Evolutionary conservation across 2,797 vertebrate species (phyloP).

Genomic region (Merluccius polli): DNA sequence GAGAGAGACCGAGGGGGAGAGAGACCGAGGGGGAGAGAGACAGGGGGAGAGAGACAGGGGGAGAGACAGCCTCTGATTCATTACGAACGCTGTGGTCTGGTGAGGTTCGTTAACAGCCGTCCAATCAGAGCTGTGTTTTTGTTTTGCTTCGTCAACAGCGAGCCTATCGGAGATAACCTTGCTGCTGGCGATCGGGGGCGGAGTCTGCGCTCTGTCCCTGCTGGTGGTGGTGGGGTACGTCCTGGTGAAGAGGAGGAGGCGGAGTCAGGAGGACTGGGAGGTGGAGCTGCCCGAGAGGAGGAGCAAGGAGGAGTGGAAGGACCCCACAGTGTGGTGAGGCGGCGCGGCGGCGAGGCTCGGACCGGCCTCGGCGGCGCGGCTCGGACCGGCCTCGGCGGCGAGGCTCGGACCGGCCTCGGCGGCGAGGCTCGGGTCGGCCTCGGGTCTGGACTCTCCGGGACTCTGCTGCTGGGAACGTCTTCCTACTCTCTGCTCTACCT

Average conservation of each 20-base stretch:
- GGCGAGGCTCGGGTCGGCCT: too few species aligned
- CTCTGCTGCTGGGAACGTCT: background rate
- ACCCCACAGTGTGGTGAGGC: slow-evolving; percentile 58
- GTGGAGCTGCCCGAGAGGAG: slow-evolving; percentile 8
- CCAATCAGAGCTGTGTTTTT: slow-evolving; percentile 2
- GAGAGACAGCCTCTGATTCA: background rate
- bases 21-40: too few species aligned
- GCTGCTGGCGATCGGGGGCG: slow-evolving; percentile 78
- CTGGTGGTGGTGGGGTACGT: slow-evolving; percentile 70
- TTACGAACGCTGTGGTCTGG: background rate
- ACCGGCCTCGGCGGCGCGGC: too few species aligned
- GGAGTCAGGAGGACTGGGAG: slow-evolving; percentile 38
- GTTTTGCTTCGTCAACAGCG: slow-evolving; percentile 24
- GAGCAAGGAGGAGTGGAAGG: slow-evolving; percentile 28
- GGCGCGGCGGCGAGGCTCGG: background rate
- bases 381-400: background rate
- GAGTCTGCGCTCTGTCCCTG: slow-evolving; percentile 74
- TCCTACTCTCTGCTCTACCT: background rate
- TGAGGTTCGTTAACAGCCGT: background rate
- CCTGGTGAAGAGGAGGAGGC: slow-evolving; percentile 55
- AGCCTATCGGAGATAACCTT: slow-evolving; percentile 80
- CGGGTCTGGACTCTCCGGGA: background rate
- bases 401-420: background rate
- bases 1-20: too few species aligned
- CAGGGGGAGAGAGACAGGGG: too few species aligned